phyloP scores from a whole-genome alignment of 2,888 invertebrate genomes.

The Eupsilia transversa region DNA sequence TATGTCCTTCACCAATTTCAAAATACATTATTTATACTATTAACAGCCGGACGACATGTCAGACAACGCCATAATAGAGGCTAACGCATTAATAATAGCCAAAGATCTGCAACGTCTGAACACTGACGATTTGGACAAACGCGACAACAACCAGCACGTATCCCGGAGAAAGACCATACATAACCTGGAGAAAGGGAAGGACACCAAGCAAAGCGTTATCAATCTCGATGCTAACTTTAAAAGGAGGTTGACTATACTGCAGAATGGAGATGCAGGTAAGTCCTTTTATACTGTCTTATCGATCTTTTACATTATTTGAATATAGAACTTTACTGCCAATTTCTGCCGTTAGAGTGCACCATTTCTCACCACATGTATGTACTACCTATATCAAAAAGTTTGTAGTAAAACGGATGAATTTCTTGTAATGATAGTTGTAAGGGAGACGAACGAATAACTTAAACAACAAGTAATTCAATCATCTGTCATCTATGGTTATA shows the following conservation, averaged over 20 bases:
- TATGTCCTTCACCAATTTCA: neutral
- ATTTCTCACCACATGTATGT: no score
- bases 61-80: slow-evolving; percentile 95
- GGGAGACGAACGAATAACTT: neutral
- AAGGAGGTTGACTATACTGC: slow-evolving; percentile 95
- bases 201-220: slow-evolving; percentile 95
- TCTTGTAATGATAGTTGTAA: neutral
- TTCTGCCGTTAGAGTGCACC: neutral
- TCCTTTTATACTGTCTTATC: neutral
- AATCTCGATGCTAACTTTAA: slow-evolving; percentile 98
- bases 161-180: slow-evolving; percentile 96
- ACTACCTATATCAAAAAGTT: neutral
- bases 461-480: neutral
- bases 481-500: neutral
- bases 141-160: slow-evolving; percentile 93
- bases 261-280: slow-evolving; percentile 91
- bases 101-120: slow-evolving; percentile 96
- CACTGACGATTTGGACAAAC: slow-evolving; percentile 94
- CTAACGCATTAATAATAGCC: slow-evolving; percentile 97
- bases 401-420: neutral
- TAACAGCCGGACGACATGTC: slow-evolving; percentile 94
- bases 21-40: slow-evolving; percentile 13
- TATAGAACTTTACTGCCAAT: neutral
- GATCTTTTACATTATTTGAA: neutral
- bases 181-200: slow-evolving; percentile 95